These are phyloP conservation scores for Corydoras sp. DNA, from an alignment of 2,113 vertebrate species.

Conservation along the genomic window DNA sequence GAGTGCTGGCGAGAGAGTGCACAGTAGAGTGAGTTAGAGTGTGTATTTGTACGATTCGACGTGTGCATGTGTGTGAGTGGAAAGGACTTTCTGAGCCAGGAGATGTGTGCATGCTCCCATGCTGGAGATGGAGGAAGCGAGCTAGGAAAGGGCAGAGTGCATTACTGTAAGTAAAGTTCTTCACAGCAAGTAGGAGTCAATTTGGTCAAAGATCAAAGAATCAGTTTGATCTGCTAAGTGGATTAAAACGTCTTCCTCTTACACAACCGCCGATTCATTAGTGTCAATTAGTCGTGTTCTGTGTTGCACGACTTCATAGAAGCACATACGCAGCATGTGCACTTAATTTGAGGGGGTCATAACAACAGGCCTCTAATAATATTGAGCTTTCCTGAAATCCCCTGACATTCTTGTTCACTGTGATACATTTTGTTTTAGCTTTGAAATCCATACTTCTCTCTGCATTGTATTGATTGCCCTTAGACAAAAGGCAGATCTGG, in stretches of 20 bases:
- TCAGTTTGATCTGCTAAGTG: slow-evolving; percentile 43
- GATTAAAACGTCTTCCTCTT: slow-evolving; percentile 39
- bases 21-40: slow-evolving; percentile 43
- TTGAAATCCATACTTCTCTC: not conserved
- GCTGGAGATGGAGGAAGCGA: slow-evolving; percentile 2
- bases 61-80: slow-evolving; percentile 36
- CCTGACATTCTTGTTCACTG: no score
- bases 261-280: slow-evolving; percentile 42
- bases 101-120: slow-evolving; percentile 28
- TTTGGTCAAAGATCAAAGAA: slow-evolving; percentile 45
- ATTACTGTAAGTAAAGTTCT: slow-evolving; percentile 39
- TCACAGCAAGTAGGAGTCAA: slow-evolving; percentile 33
- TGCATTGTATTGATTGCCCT: slow-evolving; percentile 14
- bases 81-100: slow-evolving; percentile 3
- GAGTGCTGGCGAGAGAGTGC: slow-evolving; percentile 56
- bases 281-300: not conserved
- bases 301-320: not conserved
- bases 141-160: slow-evolving; percentile 17
- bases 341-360: no score
- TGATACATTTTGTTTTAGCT: not conserved
- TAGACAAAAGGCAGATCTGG: slow-evolving; percentile 15
- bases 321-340: no score
- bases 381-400: no score
- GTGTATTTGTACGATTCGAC: slow-evolving; percentile 28
- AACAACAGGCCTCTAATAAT: no score